phyloP scores from a whole-genome alignment of 2,888 invertebrate genomes.

The Amphipoea oculea region DNA sequence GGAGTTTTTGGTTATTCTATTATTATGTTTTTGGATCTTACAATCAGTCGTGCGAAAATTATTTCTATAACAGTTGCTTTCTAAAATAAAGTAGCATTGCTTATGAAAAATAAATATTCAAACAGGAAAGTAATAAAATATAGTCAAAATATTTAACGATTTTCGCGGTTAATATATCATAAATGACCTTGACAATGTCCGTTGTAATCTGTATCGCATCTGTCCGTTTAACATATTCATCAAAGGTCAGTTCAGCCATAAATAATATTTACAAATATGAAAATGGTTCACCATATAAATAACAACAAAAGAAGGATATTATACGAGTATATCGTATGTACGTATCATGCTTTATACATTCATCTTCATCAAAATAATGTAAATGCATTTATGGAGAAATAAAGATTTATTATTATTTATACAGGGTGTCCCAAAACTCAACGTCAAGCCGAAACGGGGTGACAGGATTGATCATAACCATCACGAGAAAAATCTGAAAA shows the following conservation, averaged over 20 bases:
- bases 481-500: too few species aligned
- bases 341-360: too few species aligned
- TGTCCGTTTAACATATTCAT: conserved; percentile 64
- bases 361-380: too few species aligned
- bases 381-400: too few species aligned
- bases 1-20: background rate
- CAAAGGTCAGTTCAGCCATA: conserved; percentile 62
- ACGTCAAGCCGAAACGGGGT: too few species aligned
- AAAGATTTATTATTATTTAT: too few species aligned
- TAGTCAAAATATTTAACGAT: conserved; percentile 46
- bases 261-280: conserved; percentile 54
- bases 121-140: conserved; percentile 27
- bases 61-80: background rate
- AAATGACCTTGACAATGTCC: conserved; percentile 66
- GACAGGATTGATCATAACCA: too few species aligned
- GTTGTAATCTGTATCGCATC: conserved; percentile 69
- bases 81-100: background rate
- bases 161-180: conserved; percentile 53
- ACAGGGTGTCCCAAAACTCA: too few species aligned
- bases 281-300: conserved; percentile 20
- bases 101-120: background rate
- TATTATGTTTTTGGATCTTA: background rate
- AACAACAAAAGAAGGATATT: conserved; percentile 21
- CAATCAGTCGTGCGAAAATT: background rate
- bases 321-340: conserved; percentile 8